These are phyloP conservation scores for Zosterops japonicus DNA, from an alignment of 2,113 vertebrate species.

Conservation along the genomic window DNA sequence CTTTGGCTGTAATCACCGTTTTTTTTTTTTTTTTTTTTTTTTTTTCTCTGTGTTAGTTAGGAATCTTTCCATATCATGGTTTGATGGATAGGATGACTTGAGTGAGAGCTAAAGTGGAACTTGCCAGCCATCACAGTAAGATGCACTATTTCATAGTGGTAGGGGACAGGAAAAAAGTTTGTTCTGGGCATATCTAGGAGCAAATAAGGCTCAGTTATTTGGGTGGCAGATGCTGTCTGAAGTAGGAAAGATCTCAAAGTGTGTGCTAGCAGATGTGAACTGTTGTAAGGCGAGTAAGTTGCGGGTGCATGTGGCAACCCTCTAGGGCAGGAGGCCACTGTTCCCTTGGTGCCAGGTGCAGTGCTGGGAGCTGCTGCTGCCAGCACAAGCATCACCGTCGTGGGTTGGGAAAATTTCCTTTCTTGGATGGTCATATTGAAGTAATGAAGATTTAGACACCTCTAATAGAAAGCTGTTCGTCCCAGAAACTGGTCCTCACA, in stretches of 20 bases:
- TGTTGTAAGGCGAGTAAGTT: neutral
- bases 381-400: rapidly evolving
- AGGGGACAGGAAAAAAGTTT: neutral
- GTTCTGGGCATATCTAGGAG: neutral
- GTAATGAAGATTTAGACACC: neutral
- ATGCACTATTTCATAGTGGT: neutral
- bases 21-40: too few species aligned
- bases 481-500: neutral
- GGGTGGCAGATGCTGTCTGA: neutral
- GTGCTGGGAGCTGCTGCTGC: neutral
- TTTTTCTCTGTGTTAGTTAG: neutral
- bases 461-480: neutral
- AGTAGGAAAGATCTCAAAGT: rapidly evolving
- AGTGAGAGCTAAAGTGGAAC: neutral
- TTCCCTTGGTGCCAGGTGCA: neutral
- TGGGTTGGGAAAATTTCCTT: neutral
- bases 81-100: neutral
- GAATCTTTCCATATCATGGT: neutral
- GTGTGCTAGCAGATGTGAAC: neutral
- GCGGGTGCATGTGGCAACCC: neutral
- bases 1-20: neutral
- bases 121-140: neutral
- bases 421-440: neutral
- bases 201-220: neutral
- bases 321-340: neutral